A percentile compares a stretch with the other conserved stretches of the same genome.
These are phyloP conservation scores for Drepana falcataria DNA, from an alignment of 2,888 invertebrate species.

Conservation along the genomic window DNA sequence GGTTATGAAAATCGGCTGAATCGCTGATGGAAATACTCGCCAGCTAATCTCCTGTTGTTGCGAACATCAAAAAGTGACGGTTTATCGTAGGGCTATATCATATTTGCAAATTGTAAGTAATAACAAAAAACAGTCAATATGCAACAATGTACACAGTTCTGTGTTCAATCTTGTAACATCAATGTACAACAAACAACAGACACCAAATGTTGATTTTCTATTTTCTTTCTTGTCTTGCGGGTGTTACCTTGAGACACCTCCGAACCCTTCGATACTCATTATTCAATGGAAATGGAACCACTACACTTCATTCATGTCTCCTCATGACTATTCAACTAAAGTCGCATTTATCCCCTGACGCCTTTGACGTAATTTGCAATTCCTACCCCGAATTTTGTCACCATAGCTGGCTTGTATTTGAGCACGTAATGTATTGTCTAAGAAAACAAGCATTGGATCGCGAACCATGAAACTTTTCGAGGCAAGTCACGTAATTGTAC, in stretches of 20 bases:
- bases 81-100: no score
- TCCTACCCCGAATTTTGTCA: constrained; percentile 14
- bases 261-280: neutral
- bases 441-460: constrained; percentile 18
- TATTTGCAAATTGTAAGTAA: no score
- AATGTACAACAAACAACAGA: no score
- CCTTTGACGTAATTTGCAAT: constrained; percentile 14
- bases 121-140: no score
- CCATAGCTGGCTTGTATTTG: constrained; percentile 20
- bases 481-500: constrained; percentile 31
- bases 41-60: no score
- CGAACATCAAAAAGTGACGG: no score
- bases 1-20: no score
- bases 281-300: constrained; percentile 10
- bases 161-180: no score
- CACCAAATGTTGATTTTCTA: neutral
- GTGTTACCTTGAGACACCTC: neutral
- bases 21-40: no score
- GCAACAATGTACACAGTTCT: no score
- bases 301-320: constrained; percentile 26
- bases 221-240: neutral
- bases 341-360: constrained; percentile 23
- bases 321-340: constrained; percentile 38
- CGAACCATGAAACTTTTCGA: constrained; percentile 14
- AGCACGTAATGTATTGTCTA: constrained; percentile 15